Percentiles rank a stretch among this genome's conserved stretches.
These are phyloP conservation scores for Geococcyx californianus DNA, from an alignment of 2,113 vertebrate genomes.

Conservation along the genomic window DNA sequence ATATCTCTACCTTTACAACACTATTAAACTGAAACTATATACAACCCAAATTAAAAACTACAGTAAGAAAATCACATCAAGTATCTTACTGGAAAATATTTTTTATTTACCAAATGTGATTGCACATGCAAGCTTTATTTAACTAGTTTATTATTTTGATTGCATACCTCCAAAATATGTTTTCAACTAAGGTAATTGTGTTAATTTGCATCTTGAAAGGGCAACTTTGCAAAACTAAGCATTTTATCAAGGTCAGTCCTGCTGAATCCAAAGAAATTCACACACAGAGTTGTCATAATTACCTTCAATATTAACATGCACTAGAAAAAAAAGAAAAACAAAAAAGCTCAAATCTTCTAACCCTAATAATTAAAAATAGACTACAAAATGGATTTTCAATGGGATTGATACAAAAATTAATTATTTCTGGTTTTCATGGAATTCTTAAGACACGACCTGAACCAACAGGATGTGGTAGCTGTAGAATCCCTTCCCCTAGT, in stretches of 20 bases:
- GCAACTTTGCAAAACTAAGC: slow-evolving; percentile 51
- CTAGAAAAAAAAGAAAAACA: background rate
- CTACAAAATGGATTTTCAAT: background rate
- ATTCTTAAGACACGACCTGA: background rate
- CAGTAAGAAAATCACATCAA: slow-evolving; percentile 32
- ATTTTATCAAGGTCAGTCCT: slow-evolving; percentile 44
- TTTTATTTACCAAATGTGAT: slow-evolving; percentile 64
- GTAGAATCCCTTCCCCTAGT: background rate
- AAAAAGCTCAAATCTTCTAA: background rate
- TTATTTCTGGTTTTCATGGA: background rate
- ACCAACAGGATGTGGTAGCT: background rate
- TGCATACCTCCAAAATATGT: slow-evolving; percentile 71
- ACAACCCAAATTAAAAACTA: slow-evolving; percentile 10
- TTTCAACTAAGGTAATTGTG: slow-evolving; percentile 72
- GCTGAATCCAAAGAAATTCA: slow-evolving; percentile 42
- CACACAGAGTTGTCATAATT: background rate
- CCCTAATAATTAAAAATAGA: background rate
- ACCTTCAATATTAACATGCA: slow-evolving; percentile 12
- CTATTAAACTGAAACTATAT: background rate
- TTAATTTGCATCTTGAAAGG: slow-evolving; percentile 73
- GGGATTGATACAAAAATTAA: background rate
- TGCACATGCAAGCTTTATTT: slow-evolving; percentile 58
- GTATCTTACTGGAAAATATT: slow-evolving; percentile 63
- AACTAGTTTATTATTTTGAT: slow-evolving; percentile 76
- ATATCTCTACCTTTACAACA: background rate